phyloP scores from a whole-genome alignment of 1,140 invertebrate genomes.

The Phenacoccus solenopsis region DNA sequence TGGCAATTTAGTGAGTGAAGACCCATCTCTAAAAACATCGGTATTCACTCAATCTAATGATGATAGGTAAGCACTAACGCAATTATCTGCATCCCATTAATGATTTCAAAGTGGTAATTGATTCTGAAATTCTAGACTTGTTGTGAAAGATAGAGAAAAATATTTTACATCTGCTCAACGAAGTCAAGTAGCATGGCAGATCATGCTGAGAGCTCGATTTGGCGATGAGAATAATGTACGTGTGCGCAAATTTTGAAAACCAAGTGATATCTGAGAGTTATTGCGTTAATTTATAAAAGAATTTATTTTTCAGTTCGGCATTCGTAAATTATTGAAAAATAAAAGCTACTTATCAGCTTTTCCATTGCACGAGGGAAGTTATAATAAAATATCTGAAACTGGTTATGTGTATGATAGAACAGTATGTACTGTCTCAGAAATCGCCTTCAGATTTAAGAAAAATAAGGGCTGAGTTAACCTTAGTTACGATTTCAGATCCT shows the following conservation, averaged over 20 bases:
- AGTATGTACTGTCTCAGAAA: too few species aligned
- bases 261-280: too few species aligned
- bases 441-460: too few species aligned
- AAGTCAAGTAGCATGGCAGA: conserved; percentile 85
- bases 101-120: too few species aligned
- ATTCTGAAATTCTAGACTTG: conserved; percentile 67
- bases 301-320: conserved; percentile 44
- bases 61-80: not conserved
- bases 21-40: not conserved
- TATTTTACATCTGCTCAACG: conserved; percentile 78
- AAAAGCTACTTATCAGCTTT: conserved; percentile 76
- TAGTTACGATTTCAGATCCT: conserved; percentile 35
- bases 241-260: too few species aligned
- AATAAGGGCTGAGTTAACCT: too few species aligned
- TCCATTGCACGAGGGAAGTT: conserved; percentile 79
- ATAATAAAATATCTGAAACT: conserved; percentile 50
- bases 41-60: not conserved
- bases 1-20: not conserved
- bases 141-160: conserved; percentile 72
- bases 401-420: conserved; percentile 56
- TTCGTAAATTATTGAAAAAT: conserved; percentile 74
- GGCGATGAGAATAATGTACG: conserved; percentile 52
- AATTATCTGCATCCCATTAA: not conserved
- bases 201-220: conserved; percentile 65
- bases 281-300: too few species aligned